Evolutionary conservation across 1,140 invertebrate species (phyloP), one percentile per base, ranked within the genome.

Genomic region (Mizuhopecten yessoensis): DNA sequence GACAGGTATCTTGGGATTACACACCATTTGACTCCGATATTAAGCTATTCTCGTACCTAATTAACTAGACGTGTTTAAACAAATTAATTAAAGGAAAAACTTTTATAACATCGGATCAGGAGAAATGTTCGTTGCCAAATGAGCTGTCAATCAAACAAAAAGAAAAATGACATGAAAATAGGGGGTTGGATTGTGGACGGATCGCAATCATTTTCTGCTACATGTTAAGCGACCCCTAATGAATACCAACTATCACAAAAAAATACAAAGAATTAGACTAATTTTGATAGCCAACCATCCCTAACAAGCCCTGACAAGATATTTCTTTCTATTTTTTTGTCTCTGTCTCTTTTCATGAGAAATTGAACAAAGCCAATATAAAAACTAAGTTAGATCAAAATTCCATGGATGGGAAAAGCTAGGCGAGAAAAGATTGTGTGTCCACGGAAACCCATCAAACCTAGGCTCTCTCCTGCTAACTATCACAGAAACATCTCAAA

Each of bases 41-140:
- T 29, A 75, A n/a, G 57, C 57, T 75, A 75, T 75, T 29, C 57
- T 75, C 57, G 57, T 75, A 75, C 57, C 57, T 75, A 75, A 75
- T 75, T 75, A 75, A 75, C 23, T 75, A 75, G 57, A 75, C 23
- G 57, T 75, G 57, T 75, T 75, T 75, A 75, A 75, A 75, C 57
- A 75, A 75, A 75, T 75, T 75, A 75, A 75, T 75, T 75, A 75
- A 75, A 75, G 57, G 57, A 75, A 75, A 75, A 75, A 75, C 57
- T 75, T 75, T n/a, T 75, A 75, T 75, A 75, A 75, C 15, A 75
- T 75, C 23, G n/a, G n/a, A 75, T 75, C 20, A 7, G 17, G 11
- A 75, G 57, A 75, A 75, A 75, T 75, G 9, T 75, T 75, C 57
- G 23, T 75, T 75, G 15, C 57, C 57, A 75, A 75, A 75, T 75